Evolutionary conservation across 2,797 vertebrate species (phyloP), one percentile per base, ranked within the genome.

Genomic region (Apogon talboti): DNA sequence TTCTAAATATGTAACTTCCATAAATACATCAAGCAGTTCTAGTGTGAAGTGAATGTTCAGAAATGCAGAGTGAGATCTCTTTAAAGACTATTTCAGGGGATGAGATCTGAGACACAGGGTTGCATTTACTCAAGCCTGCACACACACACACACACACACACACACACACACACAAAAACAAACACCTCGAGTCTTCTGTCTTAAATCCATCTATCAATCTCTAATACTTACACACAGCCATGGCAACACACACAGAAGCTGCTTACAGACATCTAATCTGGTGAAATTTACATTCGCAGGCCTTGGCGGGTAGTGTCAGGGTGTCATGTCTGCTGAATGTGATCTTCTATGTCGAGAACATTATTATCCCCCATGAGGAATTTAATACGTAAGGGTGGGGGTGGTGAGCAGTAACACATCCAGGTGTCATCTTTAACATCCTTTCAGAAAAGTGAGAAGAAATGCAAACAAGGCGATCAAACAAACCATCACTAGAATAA

Each of bases 261-360:
- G 71, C 75, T 87, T 81, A 82, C 81, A 82, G 84, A 84, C 79
- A 81, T 86, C 54, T 90, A 86, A 92, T 91, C 84, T 84, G 74
- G 56, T 56, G 66, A 55, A 82, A 83, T 84, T 86, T 89, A 80
- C 84, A 88, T 86, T 60, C 42, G 59, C 80, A 66, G 79, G 83
- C 69, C 77, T 81, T 55, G 83, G 68, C 60, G 63, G 83, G 66
- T 45, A 63, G 70, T 64, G 75, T 87, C 78, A 76, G 78, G 73
- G 74, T 85, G 78, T 66, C 81, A 64, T 77, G 75, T 87, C 77
- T 53, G 74, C 72, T 43, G 76, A 84, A 75, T 69, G 83, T 76
- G 83, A 84, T 89, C 71, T 79, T 79, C 79, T 71, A 77, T 75
- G 81, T 87, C 76, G 47, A 76, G 78, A 74, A 82, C 85, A 80